Evolutionary conservation across 1,140 invertebrate species (phyloP), one percentile per base, ranked within the genome.

Genomic region (Camponotus pennsylvanicus): DNA sequence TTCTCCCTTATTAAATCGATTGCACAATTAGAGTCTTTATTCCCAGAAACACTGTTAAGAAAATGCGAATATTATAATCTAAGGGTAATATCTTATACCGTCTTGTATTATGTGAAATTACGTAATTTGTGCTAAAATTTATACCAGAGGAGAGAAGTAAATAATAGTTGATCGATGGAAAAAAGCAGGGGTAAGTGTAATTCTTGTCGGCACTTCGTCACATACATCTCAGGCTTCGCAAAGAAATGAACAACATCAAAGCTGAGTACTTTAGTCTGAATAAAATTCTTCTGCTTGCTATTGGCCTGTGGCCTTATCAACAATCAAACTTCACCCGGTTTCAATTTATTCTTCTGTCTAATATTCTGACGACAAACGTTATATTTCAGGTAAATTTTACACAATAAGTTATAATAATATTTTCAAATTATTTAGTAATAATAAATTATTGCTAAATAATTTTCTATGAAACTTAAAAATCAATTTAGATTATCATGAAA

Each of bases 311-410:
- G 27, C 27, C 27, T 27, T 27, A 27, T 70, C 67, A 70, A 4
- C 67, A 70, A 49, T 70, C 67, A 13, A 57, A 40, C 2, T 37
- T 70, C 7, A 52, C 45, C 18, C 45, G 11, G 37, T 40, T 57
- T 57, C 71, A 57, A 5, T 75, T 57, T 21, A 57, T 59, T 15
- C 3, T 57, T 0, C 7, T 75, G 6, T 57, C 1, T 57, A 9
- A 2, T 57, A 75, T 75, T 40, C 2, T 75, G 3, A 7, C 0
- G 3, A 11, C 71, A 21, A 3, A 9, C 40, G 37, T 75, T n/a
- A 37, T 75, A 57, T 75, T 75, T 75, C 71, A 75, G 49, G 52
- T 57, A 75, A 37, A n/a, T 40, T 40, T 37, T 11, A 27, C 1
- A 57, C n/a, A 27, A 1, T 27, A 27, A 27, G 1, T 27, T 27